Evolutionary conservation across 2,797 vertebrate genomes (phyloP), one percentile per base, ranked within the genome.

Genomic region (Gastrophryne carolinensis): DNA sequence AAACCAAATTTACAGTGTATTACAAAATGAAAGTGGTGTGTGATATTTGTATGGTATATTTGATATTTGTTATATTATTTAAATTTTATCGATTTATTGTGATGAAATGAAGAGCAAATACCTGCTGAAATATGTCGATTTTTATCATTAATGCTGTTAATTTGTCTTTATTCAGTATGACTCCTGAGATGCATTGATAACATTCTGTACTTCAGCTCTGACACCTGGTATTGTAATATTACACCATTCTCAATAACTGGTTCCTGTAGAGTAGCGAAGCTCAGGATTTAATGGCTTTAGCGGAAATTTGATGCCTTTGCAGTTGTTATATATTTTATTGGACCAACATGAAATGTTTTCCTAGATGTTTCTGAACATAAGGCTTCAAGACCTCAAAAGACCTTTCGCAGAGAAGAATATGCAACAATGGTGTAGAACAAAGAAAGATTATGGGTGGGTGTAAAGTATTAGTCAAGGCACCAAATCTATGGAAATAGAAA

Each of bases 261-360:
- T 71, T 77, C 58, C 57, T 70, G 60, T 63, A 56, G 68, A 72
- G 75, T 68, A 39, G 17, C 65, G 67, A 63, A 11, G 39, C 61
- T 50, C 37, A 66, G 66, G 52, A 72, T 68, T 78, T 78, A 72
- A 78, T 72, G 68, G 52, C 61, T 69, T 72, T 78, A 44, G 41
- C 57, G 61, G 75, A 78, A 72, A 78, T 78, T 47, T 78, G 75
- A 78, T 64, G 58, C 75, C 70, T 78, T 58, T 66, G 60, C 75
- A 72, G 75, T 78, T 78, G 67, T 78, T 78, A 35, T 78, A 66
- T 52, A 78, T 78, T 72, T 78, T 60, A 70, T 72, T 78, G 75
- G 75, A 65, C 60, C 30, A 65, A 78, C 75, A 78, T 78, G 75
- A 77, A 77, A 76, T 71, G 67, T 77, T 77, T 71, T 77, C 67